These are phyloP conservation scores for Arrhamphus sclerolepis DNA, from an alignment of 2,797 vertebrate species.

Conservation along the genomic window DNA sequence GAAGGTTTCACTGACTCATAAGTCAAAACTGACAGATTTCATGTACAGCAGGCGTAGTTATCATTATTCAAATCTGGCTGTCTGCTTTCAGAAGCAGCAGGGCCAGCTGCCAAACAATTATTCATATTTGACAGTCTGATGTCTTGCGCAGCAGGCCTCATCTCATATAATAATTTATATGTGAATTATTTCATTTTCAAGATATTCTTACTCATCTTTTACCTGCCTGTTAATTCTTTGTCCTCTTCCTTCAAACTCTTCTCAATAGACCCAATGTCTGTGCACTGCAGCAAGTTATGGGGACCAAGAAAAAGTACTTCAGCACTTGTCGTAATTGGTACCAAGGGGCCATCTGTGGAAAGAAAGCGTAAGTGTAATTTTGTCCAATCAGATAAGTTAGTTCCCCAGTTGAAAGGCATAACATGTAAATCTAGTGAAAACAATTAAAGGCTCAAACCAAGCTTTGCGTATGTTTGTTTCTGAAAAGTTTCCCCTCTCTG, in stretches of 20 bases:
- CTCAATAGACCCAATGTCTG: constrained; percentile 91
- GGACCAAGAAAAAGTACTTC: constrained; percentile 98
- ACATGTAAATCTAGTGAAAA: constrained; percentile 15
- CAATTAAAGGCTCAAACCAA: constrained; percentile 22
- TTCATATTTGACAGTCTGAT: constrained; percentile 13
- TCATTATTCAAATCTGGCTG: constrained; percentile 23
- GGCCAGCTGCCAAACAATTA: constrained; percentile 18
- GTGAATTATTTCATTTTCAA: constrained; percentile 10
- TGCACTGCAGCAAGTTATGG: constrained; percentile 94
- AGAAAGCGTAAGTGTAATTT: constrained; percentile 92
- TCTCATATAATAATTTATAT: constrained; percentile 17
- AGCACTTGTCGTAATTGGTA: constrained; percentile 99
- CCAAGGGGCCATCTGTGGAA: constrained; percentile 93
- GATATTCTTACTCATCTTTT: not conserved
- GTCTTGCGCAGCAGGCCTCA: constrained; percentile 12
- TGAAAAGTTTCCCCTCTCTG: constrained; percentile 3
- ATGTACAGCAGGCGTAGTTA: constrained; percentile 2
- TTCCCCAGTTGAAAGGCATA: constrained; percentile 15
- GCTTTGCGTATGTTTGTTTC: not conserved
- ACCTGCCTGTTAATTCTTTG: constrained; percentile 15
- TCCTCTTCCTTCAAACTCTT: constrained; percentile 18
- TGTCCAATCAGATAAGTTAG: constrained; percentile 20
- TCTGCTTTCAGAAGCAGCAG: constrained; percentile 18
- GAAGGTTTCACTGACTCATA: not conserved
- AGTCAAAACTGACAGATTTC: constrained; percentile 8